Evolutionary conservation across 1,140 invertebrate genomes (phyloP).

Genomic region (Proales similis): DNA sequence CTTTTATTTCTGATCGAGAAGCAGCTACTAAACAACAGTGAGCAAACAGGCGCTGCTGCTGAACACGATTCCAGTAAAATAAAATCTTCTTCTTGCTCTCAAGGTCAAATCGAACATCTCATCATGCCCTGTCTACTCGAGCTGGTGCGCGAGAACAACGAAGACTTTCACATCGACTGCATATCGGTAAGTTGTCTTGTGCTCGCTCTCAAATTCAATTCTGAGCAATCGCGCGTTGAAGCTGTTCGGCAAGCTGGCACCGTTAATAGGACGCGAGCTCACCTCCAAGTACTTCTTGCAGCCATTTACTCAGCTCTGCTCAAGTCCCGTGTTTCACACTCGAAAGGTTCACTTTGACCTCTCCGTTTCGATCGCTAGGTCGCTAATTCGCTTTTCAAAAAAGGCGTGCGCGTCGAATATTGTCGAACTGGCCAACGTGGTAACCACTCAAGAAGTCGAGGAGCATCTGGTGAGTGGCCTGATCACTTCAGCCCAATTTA

Average conservation of each 20-base stretch:
- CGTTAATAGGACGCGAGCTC: conserved; percentile 19
- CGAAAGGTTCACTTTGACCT: conserved; percentile 4
- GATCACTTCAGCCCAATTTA: background rate
- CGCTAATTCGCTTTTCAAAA: background rate
- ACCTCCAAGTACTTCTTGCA: conserved; percentile 34
- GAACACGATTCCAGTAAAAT: background rate
- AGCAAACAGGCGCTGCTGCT: background rate
- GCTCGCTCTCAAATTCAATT: background rate
- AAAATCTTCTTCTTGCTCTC: background rate
- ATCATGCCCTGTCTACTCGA: conserved; percentile 27
- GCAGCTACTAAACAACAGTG: conserved; percentile 20
- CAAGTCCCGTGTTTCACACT: conserved; percentile 29
- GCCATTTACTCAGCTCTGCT: conserved; percentile 20
- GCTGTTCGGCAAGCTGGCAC: conserved; percentile 27
- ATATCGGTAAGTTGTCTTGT: conserved; percentile 19
- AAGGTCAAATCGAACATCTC: conserved; percentile 34
- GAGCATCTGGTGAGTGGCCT: conserved; percentile 1
- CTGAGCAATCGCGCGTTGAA: background rate
- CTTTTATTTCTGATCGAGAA: conserved; percentile 3
- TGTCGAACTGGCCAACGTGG: conserved; percentile 26
- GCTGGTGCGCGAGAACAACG: conserved; percentile 32
- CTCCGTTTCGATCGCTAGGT: background rate
- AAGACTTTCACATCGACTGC: conserved; percentile 37
- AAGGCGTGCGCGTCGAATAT: conserved; percentile 34
- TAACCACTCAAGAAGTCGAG: conserved; percentile 24